Evolutionary conservation across 2,797 vertebrate species (phyloP).

Genomic region (Amblyopsis hoosieri): DNA sequence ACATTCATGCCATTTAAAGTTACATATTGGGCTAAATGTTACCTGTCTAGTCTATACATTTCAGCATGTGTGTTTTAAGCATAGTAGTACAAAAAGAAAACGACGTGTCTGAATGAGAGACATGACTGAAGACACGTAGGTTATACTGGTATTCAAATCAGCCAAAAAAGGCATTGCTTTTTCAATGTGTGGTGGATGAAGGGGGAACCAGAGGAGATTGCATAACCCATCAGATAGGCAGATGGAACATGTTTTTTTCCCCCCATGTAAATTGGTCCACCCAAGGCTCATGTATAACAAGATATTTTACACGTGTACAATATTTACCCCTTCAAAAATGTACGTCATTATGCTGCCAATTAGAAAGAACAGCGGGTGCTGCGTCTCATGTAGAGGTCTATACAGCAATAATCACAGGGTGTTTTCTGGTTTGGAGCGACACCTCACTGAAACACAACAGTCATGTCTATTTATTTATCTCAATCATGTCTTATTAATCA

Average conservation of each 20-base stretch:
- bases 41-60: no score
- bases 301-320: conserved; percentile 8
- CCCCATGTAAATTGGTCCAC: conserved; percentile 38
- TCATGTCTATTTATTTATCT: background rate
- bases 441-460: background rate
- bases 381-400: no score
- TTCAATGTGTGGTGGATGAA: conserved; percentile 27
- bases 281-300: conserved; percentile 17
- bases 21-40: no score
- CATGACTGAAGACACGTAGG: no score
- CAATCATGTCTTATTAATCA: no score
- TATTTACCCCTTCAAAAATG: conserved; percentile 1
- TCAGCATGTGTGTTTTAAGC: no score
- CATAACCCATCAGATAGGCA: conserved; percentile 43
- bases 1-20: no score
- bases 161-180: conserved; percentile 19
- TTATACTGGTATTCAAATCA: conserved; percentile 15
- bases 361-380: background rate
- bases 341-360: background rate
- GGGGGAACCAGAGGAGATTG: conserved; percentile 32
- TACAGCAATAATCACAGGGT: background rate
- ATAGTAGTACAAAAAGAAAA: conserved; percentile 25
- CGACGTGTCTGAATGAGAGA: no score
- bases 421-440: background rate
- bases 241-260: conserved; percentile 55